phyloP scores from a whole-genome alignment of 2,113 vertebrate species.

The Anser cygnoides region DNA sequence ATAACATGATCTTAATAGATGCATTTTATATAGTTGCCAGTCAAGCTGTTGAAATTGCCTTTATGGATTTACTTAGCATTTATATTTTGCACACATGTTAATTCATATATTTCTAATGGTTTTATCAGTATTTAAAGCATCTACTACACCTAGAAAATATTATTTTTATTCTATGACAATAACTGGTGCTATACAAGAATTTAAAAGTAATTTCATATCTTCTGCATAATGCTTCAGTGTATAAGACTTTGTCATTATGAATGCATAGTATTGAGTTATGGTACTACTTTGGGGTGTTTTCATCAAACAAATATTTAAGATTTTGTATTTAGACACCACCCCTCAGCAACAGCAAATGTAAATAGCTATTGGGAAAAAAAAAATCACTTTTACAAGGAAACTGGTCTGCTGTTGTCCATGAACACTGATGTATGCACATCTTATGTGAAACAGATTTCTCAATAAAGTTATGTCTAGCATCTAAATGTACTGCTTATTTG shows the following conservation, averaged over 20 bases:
- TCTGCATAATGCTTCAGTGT: neutral
- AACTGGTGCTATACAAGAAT: neutral
- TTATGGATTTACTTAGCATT: neutral
- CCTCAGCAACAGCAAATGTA: neutral
- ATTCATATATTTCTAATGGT: neutral
- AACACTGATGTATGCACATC: neutral
- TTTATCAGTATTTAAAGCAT: neutral
- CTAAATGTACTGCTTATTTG: neutral
- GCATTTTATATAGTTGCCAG: neutral
- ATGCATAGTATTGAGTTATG: neutral
- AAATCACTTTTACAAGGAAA: neutral
- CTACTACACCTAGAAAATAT: neutral
- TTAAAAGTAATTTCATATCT: neutral
- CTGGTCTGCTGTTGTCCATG: neutral
- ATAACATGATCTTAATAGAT: conserved; percentile 18
- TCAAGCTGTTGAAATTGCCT: neutral
- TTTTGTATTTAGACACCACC: neutral
- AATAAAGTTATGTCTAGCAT: neutral
- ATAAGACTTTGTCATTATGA: neutral
- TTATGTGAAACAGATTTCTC: neutral
- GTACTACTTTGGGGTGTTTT: neutral
- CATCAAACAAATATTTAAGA: neutral
- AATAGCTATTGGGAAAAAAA: neutral
- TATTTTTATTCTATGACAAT: neutral
- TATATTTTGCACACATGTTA: neutral